Conservation (phyloP, 2,888 invertebrate genomes). For the Mellilla xanthometata region DNA sequence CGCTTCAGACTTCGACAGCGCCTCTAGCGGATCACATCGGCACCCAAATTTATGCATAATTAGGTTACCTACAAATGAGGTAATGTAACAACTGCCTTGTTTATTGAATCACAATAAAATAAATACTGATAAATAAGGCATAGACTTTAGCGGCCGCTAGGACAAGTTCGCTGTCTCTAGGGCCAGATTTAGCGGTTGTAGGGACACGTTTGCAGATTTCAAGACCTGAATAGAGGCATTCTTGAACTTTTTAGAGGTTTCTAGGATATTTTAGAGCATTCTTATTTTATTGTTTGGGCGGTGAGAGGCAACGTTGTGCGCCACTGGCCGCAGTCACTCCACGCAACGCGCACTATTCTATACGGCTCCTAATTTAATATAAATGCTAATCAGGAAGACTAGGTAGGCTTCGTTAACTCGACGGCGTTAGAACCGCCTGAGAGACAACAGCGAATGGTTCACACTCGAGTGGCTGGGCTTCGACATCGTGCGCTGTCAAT, state of each 20-base stretch:
- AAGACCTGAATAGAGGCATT: too few relatives aligned
- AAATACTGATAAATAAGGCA: slow-evolving; percentile 76
- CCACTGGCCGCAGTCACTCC: slow-evolving; percentile 43
- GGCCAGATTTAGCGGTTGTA: too few relatives aligned
- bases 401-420: slow-evolving; percentile 13
- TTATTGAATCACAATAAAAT: slow-evolving; percentile 72
- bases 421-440: slow-evolving; percentile 5
- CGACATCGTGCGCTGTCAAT: too few relatives aligned
- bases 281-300: too few relatives aligned
- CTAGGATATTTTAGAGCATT: too few relatives aligned
- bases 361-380: slow-evolving; percentile 11
- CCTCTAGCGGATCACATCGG: too few relatives aligned
- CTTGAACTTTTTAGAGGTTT: too few relatives aligned
- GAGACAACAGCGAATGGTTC: slow-evolving; percentile 4
- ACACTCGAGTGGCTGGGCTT: not conserved
- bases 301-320: slow-evolving; percentile 78
- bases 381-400: slow-evolving; percentile 27
- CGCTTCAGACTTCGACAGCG: too few relatives aligned
- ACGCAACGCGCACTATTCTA: slow-evolving; percentile 24
- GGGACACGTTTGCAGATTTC: too few relatives aligned
- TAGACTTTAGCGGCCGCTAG: slow-evolving; percentile 26
- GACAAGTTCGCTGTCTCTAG: too few relatives aligned
- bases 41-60: slow-evolving; percentile 62
- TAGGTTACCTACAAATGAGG: slow-evolving; percentile 73
- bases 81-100: slow-evolving; percentile 74